phyloP scores from a whole-genome alignment of 2,113 vertebrate species.

The Malaclemys terrapin region DNA sequence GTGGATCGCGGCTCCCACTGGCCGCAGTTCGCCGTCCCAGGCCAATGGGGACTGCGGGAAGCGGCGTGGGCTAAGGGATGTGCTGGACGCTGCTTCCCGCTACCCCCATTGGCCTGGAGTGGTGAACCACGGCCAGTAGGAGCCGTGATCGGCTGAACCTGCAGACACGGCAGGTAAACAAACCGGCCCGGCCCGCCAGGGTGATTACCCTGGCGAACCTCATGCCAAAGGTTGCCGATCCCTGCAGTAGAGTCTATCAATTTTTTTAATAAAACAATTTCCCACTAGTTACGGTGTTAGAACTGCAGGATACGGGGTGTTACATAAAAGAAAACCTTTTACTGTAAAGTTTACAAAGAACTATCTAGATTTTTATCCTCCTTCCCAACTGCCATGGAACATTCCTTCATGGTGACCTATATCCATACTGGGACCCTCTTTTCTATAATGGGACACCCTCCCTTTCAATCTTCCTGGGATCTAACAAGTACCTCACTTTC shows the following conservation, averaged over 20 bases:
- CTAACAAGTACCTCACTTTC: not conserved
- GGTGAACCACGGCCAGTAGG: too few relatives aligned
- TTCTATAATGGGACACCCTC: not conserved
- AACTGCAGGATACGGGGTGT: rapidly evolving
- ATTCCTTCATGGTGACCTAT: not conserved
- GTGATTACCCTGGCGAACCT: too few relatives aligned
- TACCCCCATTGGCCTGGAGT: too few relatives aligned
- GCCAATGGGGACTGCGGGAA: too few relatives aligned
- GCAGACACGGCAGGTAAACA: too few relatives aligned
- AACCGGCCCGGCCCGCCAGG: too few relatives aligned
- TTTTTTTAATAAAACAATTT: not conserved
- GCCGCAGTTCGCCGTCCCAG: too few relatives aligned
- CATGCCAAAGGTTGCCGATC: too few relatives aligned
- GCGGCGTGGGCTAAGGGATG: too few relatives aligned
- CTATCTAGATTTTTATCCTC: not conserved
- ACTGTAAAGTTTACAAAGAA: not conserved
- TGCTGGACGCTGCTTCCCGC: too few relatives aligned
- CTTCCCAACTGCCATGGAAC: not conserved
- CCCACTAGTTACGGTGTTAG: not conserved
- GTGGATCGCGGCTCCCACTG: too few relatives aligned
- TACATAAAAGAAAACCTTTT: not conserved
- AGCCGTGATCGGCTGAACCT: too few relatives aligned
- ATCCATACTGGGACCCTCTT: not conserved
- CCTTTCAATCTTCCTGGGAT: not conserved
- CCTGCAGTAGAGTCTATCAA: not conserved